phyloP scores from a whole-genome alignment of 2,113 vertebrate species.

The Motacilla tschutschensis region DNA sequence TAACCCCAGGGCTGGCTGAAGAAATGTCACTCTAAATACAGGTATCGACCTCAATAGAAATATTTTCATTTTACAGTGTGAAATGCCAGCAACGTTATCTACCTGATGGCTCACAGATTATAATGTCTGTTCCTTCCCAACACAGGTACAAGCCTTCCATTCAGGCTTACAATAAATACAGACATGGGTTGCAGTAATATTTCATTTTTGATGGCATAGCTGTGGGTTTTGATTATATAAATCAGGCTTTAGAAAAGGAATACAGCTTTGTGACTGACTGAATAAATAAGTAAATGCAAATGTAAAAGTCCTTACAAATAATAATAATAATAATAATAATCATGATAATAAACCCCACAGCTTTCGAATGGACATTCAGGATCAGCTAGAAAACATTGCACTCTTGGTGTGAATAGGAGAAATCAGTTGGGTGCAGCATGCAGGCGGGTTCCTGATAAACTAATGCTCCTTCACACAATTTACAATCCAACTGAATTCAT shows the following conservation, averaged over 20 bases:
- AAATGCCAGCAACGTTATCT: slow-evolving; percentile 50
- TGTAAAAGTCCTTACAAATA: slow-evolving; percentile 53
- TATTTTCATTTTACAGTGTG: slow-evolving; percentile 30
- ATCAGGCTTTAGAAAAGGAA: slow-evolving; percentile 54
- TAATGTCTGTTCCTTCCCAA: slow-evolving; percentile 27
- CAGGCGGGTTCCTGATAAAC: slow-evolving; percentile 76
- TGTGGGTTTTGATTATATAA: slow-evolving; percentile 49
- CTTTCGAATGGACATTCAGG: slow-evolving; percentile 53
- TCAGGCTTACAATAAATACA: slow-evolving; percentile 47
- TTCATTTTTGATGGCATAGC: slow-evolving; percentile 50
- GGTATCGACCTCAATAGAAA: slow-evolving; percentile 29
- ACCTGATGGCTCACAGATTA: slow-evolving; percentile 40
- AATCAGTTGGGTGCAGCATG: slow-evolving; percentile 64
- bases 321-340: slow-evolving; percentile 18
- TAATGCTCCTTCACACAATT: slow-evolving; percentile 75
- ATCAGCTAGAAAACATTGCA: slow-evolving; percentile 48
- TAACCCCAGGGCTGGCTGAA: slow-evolving; percentile 42
- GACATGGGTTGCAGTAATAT: slow-evolving; percentile 31
- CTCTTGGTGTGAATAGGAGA: slow-evolving; percentile 64
- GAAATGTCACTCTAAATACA: slow-evolving; percentile 48
- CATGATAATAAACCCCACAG: background rate
- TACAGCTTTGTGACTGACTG: slow-evolving; percentile 30
- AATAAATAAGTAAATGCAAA: slow-evolving; percentile 60
- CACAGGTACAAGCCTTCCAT: slow-evolving; percentile 34
- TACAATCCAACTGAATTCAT: slow-evolving; percentile 90